phyloP scores from a whole-genome alignment of 1,140 invertebrate species.

The Caenorhabditis latens region DNA sequence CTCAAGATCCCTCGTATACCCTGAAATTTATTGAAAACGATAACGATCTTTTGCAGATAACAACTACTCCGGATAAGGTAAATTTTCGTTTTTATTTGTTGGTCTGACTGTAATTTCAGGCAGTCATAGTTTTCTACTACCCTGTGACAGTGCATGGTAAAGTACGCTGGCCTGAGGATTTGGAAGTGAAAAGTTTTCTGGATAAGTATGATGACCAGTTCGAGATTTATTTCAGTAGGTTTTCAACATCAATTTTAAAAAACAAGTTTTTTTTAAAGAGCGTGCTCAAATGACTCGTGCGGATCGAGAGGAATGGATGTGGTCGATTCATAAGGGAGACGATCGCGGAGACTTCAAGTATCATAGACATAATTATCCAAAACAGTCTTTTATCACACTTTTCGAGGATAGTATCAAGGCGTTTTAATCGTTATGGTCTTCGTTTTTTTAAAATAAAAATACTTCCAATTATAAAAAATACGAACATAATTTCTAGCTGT shows the following conservation, averaged over 20 bases:
- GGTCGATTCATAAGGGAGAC: background rate
- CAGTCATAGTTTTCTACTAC: background rate
- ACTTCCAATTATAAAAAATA: too few species aligned
- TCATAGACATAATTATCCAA: background rate
- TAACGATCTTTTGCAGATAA: background rate
- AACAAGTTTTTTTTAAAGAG: too few species aligned
- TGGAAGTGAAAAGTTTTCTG: background rate
- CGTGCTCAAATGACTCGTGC: background rate
- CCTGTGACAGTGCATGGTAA: background rate
- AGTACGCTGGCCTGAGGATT: background rate
- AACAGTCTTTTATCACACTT: background rate
- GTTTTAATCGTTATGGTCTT: background rate
- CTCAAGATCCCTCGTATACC: background rate
- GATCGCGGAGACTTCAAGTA: background rate
- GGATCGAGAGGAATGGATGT: background rate
- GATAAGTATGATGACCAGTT: background rate
- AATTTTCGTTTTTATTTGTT: background rate
- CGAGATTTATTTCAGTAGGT: constrained; percentile 12
- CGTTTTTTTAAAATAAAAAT: too few species aligned
- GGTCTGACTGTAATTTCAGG: background rate
- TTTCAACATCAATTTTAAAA: too few species aligned
- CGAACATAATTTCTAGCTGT: too few species aligned
- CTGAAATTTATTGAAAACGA: background rate
- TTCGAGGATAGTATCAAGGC: background rate
- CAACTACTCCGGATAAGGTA: background rate